These are phyloP conservation scores for Lutjanus argentimaculatus DNA, from an alignment of 2,797 vertebrate species.

Conservation along the genomic window DNA sequence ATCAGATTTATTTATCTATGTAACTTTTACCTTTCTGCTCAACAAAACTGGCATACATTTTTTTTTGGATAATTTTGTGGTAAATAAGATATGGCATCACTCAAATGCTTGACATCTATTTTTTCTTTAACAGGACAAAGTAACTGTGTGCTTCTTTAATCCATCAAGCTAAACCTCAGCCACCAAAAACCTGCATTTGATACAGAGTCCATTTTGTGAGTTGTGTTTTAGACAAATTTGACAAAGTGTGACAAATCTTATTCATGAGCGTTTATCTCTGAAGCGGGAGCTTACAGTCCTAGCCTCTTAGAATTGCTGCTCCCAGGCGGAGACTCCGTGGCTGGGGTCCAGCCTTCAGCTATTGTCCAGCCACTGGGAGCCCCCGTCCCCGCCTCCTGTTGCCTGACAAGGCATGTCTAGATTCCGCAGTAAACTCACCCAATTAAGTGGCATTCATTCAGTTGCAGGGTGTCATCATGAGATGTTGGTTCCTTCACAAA, in stretches of 20 bases:
- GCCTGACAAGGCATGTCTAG: not conserved
- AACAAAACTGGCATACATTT: no score
- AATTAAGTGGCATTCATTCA: not conserved
- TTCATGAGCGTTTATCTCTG: not conserved
- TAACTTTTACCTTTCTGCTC: no score
- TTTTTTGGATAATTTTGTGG: not conserved
- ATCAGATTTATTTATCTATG: not conserved
- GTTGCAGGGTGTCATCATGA: no score
- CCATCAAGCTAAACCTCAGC: not conserved
- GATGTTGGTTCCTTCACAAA: no score
- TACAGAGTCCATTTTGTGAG: not conserved
- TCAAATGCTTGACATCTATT: not conserved
- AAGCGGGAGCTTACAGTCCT: not conserved
- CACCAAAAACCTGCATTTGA: constrained; percentile 1
- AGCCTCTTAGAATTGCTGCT: not conserved
- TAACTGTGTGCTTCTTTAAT: not conserved
- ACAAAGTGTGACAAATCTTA: not conserved
- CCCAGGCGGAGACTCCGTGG: not conserved
- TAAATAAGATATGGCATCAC: not conserved
- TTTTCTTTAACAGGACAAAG: not conserved
- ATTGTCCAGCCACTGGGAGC: not conserved
- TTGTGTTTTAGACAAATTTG: not conserved
- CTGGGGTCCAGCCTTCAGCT: not conserved
- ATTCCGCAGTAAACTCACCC: not conserved
- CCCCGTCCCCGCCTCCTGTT: no score